Evolutionary conservation across 2,888 invertebrate genomes (phyloP), one percentile per base, ranked within the genome.

Genomic region (Thysanoteuthis rhombus): DNA sequence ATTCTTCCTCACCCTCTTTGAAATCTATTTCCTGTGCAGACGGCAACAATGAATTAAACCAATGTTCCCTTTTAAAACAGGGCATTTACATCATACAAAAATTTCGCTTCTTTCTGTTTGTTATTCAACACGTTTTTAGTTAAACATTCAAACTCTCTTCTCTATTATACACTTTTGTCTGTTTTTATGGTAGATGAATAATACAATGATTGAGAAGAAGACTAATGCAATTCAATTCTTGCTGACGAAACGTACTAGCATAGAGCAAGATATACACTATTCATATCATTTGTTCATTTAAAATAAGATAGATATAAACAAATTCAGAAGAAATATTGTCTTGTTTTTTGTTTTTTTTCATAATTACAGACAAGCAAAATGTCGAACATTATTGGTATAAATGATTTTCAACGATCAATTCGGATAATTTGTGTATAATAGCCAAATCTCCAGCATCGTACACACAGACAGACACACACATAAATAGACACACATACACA

Each of bases 61-160:
- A n/a, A 75, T n/a, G 75, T n/a, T 12, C 75, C 75, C n/a, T 75
- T 75, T 36, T 75, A 75, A 75, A 75, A 75, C n/a, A 75, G 75
- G 75, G 75, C n/a, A 75, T n/a, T 75, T 75, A 75, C n/a, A 75
- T 75, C 75, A 75, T 75, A 75, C n/a, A 75, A 75, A 75, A n/a
- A 75, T 19, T 32, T 75, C 10, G 52, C 2, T 16, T 75, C 8
- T 75, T 75, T 36, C 75, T n/a, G n/a, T 75, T 75, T 75, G 75
- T 19, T 36, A 75, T 75, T 12, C 75, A 75, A 36, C 12, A 36
- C 36, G 19, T n/a, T 75, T 75, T 19, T 36, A n/a, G 36, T 75
- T 75, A 75, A 75, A n/a, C 16, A 75, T 75, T 36, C 5, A 12
- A 25, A 75, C 0, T 75, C 75, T 75, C 75, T 12, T 12, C n/a